Evolutionary conservation across 2,888 invertebrate genomes (phyloP).

Genomic region (Scaptomyza cyrtandrae): DNA sequence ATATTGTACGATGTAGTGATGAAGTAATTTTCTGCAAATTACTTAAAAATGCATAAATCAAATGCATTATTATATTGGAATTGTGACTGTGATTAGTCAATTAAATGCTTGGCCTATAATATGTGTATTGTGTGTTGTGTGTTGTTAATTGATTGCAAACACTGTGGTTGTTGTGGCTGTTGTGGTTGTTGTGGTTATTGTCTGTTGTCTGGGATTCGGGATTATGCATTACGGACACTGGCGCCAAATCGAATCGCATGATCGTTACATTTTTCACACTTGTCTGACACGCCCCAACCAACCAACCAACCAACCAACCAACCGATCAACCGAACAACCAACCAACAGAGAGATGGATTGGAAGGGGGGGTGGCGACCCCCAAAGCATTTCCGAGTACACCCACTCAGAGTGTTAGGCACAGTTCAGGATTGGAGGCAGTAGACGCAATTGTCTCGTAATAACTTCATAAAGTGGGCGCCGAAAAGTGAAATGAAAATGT

Average conservation of each 20-base stretch:
- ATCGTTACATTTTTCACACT: slow-evolving; percentile 72
- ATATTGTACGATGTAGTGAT: too few species aligned
- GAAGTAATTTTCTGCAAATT: slow-evolving; percentile 1
- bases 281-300: slow-evolving; percentile 44
- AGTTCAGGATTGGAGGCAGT: background rate
- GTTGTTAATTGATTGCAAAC: slow-evolving; percentile 2
- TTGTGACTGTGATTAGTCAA: slow-evolving; percentile 39
- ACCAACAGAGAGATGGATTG: background rate
- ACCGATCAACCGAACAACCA: too few species aligned
- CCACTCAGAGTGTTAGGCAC: slow-evolving; percentile 29
- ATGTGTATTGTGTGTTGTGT: background rate
- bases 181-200: background rate
- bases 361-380: background rate
- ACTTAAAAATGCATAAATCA: slow-evolving; percentile 7
- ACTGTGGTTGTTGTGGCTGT: background rate
- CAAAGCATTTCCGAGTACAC: slow-evolving; percentile 66
- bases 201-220: background rate
- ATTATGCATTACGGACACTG: slow-evolving; percentile 6
- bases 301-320: too few species aligned
- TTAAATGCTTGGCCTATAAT: slow-evolving; percentile 2
- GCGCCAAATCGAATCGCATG: slow-evolving; percentile 42
- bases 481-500: slow-evolving; percentile 63
- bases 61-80: slow-evolving; percentile 9
- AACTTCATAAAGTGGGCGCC: slow-evolving; percentile 68
- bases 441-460: slow-evolving; percentile 51